These are phyloP conservation scores for Choristoneura fumiferana DNA, from an alignment of 1,140 invertebrate species.

Conservation along the genomic window DNA sequence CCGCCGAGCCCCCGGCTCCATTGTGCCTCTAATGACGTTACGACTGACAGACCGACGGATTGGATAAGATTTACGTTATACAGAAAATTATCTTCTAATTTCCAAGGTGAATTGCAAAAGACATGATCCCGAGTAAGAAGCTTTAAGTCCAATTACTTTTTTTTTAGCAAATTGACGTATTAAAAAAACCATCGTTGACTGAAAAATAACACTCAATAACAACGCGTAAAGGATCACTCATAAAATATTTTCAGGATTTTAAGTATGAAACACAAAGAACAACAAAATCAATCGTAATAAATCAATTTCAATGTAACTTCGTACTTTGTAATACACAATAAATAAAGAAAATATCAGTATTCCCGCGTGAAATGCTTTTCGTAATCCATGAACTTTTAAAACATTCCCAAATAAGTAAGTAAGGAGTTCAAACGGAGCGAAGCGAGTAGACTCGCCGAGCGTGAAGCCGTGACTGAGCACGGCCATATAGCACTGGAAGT, in stretches of 20 bases:
- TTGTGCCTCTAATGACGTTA: slow-evolving; percentile 62
- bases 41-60: slow-evolving; percentile 45
- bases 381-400: slow-evolving; percentile 56
- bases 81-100: slow-evolving; percentile 50
- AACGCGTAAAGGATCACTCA: no score
- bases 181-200: no score
- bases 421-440: slow-evolving; percentile 54
- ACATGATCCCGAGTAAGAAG: not conserved
- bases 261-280: not conserved
- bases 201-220: no score
- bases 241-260: not conserved
- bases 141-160: no score
- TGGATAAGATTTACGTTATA: slow-evolving; percentile 55
- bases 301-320: slow-evolving; percentile 9
- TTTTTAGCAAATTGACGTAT: no score
- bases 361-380: slow-evolving; percentile 35
- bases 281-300: slow-evolving; percentile 12
- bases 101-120: not conserved
- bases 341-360: slow-evolving; percentile 29
- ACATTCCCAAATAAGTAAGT: slow-evolving; percentile 56
- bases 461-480: slow-evolving; percentile 51
- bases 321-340: slow-evolving; percentile 16
- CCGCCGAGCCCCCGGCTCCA: slow-evolving; percentile 37
- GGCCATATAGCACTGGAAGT: slow-evolving; percentile 27
- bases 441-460: slow-evolving; percentile 50